These are phyloP conservation scores for Schizopygopsis pylzovi DNA, from an alignment of 2,797 vertebrate species.

Conservation along the genomic window DNA sequence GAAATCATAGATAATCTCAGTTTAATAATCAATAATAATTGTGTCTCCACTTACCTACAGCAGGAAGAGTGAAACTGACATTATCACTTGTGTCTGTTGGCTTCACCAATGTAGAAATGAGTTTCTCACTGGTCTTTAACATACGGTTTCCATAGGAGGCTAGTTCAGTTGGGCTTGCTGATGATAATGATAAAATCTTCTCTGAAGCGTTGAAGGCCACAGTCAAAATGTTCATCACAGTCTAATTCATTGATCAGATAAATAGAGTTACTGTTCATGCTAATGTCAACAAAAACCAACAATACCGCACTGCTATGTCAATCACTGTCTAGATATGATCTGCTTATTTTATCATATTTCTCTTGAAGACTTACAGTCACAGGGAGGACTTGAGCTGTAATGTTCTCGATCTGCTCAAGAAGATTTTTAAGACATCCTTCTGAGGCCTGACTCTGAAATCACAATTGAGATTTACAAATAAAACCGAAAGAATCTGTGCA, in stretches of 20 bases:
- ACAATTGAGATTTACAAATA: background rate
- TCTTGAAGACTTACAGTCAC: background rate
- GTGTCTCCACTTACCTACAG: background rate
- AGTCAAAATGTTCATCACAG: background rate
- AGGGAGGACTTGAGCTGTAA: background rate
- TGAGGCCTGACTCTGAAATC: background rate
- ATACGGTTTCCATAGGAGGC: background rate
- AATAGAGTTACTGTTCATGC: background rate
- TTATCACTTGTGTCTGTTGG: background rate
- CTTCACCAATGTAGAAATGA: slow-evolving; percentile 12
- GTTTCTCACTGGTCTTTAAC: slow-evolving; percentile 9
- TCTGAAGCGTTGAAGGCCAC: background rate
- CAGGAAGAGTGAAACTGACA: background rate
- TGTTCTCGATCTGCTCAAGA: background rate
- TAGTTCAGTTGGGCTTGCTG: background rate
- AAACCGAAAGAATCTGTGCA: background rate
- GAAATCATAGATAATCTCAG: no score
- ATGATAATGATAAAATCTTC: background rate
- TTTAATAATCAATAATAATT: no score
- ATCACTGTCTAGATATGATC: no score
- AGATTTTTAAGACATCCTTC: background rate
- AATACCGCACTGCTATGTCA: background rate
- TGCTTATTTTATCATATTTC: background rate
- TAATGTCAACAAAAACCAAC: background rate
- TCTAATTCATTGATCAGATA: background rate